Conservation (phyloP, 2,113 vertebrate species). For the Holacanthus passer region DNA sequence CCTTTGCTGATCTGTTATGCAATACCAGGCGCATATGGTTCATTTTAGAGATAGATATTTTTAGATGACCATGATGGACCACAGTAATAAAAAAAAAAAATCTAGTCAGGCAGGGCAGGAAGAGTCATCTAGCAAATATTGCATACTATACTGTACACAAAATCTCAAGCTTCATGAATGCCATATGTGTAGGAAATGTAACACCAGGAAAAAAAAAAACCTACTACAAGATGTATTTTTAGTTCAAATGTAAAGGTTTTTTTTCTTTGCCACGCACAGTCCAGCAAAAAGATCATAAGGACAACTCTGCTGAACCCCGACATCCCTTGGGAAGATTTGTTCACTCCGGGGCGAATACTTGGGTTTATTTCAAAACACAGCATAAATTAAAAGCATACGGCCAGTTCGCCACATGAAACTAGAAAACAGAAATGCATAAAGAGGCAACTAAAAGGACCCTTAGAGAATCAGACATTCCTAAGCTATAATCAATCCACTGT, state of each 20-base stretch:
- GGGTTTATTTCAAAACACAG: slow-evolving; percentile 76
- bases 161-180: slow-evolving; percentile 49
- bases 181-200: slow-evolving; percentile 71
- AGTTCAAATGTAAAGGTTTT: slow-evolving; percentile 45
- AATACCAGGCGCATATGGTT: slow-evolving; percentile 78
- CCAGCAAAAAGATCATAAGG: slow-evolving; percentile 60
- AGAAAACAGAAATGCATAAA: slow-evolving; percentile 58
- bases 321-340: slow-evolving; percentile 67
- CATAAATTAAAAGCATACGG: slow-evolving; percentile 83
- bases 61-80: slow-evolving; percentile 72
- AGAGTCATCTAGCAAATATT: slow-evolving; percentile 60
- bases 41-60: slow-evolving; percentile 82
- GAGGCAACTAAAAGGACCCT: slow-evolving; percentile 51
- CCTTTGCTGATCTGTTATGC: slow-evolving; percentile 70
- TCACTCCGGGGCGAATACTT: slow-evolving; percentile 78
- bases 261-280: slow-evolving; percentile 56
- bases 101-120: slow-evolving; percentile 46
- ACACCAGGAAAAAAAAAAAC: slow-evolving; percentile 63
- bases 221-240: slow-evolving; percentile 64
- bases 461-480: slow-evolving; percentile 57
- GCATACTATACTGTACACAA: slow-evolving; percentile 39
- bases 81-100: slow-evolving; percentile 56
- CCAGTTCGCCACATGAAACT: slow-evolving; percentile 60
- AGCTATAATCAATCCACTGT: slow-evolving; percentile 54
- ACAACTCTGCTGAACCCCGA: slow-evolving; percentile 47